Conservation (phyloP, 2,113 vertebrate genomes). For the Larimichthys crocea region DNA sequence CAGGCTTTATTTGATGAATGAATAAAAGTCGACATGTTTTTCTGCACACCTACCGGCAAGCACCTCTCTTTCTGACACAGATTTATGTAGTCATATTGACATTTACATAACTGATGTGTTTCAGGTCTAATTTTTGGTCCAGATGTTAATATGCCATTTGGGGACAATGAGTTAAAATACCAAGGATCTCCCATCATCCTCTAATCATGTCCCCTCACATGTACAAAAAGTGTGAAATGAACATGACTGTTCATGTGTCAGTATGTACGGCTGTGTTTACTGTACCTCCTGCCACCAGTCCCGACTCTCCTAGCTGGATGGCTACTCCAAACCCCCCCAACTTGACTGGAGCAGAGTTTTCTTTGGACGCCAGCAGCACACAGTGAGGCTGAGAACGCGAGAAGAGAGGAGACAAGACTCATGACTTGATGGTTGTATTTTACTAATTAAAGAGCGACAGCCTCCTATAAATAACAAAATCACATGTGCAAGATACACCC, state of each 20-base stretch:
- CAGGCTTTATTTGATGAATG: too few species aligned
- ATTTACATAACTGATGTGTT: too few species aligned
- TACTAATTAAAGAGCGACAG: constrained; percentile 55
- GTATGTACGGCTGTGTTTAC: not conserved
- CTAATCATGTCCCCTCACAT: too few species aligned
- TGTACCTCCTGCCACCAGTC: constrained; percentile 97
- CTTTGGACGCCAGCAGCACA: constrained; percentile 97
- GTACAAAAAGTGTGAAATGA: too few species aligned
- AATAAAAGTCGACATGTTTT: too few species aligned
- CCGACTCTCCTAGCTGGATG: constrained; percentile 97
- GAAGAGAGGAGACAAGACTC: constrained; percentile 27
- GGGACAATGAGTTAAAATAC: too few species aligned
- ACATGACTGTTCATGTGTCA: not conserved
- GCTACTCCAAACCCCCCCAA: constrained; percentile 97
- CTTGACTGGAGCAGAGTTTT: constrained; percentile 98
- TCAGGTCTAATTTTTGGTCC: too few species aligned
- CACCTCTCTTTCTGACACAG: too few species aligned
- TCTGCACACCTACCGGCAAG: too few species aligned
- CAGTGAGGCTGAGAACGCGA: constrained; percentile 92
- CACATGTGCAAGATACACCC: constrained; percentile 43
- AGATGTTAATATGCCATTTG: too few species aligned
- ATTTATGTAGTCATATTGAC: too few species aligned
- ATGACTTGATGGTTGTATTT: not conserved
- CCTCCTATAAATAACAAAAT: constrained; percentile 51
- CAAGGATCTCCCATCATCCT: too few species aligned